Evolutionary conservation across 2,888 invertebrate species (phyloP).

Genomic region (Melinopterus prodromus): DNA sequence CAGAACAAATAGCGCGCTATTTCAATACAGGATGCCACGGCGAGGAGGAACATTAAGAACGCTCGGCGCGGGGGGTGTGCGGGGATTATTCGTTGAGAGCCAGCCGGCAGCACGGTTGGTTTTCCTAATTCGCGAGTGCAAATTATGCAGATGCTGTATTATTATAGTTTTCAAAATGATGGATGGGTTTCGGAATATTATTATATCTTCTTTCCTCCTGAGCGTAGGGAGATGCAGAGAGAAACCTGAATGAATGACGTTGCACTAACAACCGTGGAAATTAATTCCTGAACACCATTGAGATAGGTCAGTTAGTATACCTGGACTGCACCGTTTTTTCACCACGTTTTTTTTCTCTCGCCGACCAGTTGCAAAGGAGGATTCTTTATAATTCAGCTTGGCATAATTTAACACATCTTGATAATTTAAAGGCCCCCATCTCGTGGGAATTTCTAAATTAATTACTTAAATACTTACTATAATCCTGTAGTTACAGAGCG

Average conservation of each 20-base stretch:
- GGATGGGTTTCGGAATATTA: conserved; percentile 41
- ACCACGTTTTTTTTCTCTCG: neutral
- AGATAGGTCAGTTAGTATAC: conserved; percentile 22
- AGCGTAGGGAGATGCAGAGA: conserved; percentile 10
- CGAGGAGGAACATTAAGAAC: neutral
- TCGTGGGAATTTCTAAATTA: too few relatives aligned
- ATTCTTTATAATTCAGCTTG: neutral
- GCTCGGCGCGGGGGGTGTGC: too few relatives aligned
- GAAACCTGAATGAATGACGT: conserved; percentile 38
- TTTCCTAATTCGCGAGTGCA: conserved; percentile 28
- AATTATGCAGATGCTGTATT: conserved; percentile 45
- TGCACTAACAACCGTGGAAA: conserved; percentile 40
- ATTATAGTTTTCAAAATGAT: conserved; percentile 44
- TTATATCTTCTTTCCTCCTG: conserved; percentile 32
- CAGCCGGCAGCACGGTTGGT: neutral
- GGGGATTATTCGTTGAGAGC: too few relatives aligned
- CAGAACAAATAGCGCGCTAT: neutral
- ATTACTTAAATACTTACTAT: too few relatives aligned
- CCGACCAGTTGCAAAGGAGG: neutral
- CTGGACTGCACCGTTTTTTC: neutral
- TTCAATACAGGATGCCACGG: neutral
- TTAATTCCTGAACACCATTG: conserved; percentile 33
- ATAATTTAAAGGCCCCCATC: too few relatives aligned
- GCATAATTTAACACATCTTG: too few relatives aligned
- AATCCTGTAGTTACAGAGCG: neutral